Evolutionary conservation across 92 coral and sea anemone genomes (phyloP).

Genomic region (Scolanthus callimorphus): DNA sequence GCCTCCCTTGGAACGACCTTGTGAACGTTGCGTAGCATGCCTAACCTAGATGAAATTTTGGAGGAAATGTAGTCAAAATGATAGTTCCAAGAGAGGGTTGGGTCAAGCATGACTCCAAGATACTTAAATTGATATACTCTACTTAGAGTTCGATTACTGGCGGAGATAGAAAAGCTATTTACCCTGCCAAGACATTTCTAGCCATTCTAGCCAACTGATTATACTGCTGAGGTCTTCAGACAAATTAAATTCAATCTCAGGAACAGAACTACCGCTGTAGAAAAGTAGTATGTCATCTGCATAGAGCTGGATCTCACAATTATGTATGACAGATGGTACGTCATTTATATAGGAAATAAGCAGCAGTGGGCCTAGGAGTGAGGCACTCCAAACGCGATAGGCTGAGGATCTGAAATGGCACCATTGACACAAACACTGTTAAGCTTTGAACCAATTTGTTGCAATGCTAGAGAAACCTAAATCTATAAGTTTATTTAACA

Average conservation of each 20-base stretch:
- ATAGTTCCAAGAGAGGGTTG: conserved; percentile 31
- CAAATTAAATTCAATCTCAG: conserved; percentile 11
- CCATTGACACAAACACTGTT: conserved; percentile 25
- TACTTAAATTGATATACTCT: conserved; percentile 40
- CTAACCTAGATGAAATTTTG: conserved; percentile 37
- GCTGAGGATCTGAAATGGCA: conserved; percentile 13
- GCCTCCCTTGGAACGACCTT: no score
- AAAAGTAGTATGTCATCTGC: conserved; percentile 23
- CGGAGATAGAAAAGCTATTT: no score
- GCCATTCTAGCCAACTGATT: conserved; percentile 28
- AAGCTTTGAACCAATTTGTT: conserved; percentile 20
- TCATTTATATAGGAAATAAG: conserved; percentile 13
- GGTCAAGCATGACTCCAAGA: conserved; percentile 29
- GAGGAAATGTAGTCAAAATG: conserved; percentile 22
- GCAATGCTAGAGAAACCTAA: conserved; percentile 15
- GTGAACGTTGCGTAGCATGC: conserved; percentile 30
- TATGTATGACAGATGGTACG: background rate
- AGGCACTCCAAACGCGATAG: conserved; percentile 12
- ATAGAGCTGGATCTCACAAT: conserved; percentile 18
- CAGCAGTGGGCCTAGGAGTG: no score
- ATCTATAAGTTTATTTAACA: conserved; percentile 20
- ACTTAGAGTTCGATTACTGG: background rate
- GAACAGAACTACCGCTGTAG: conserved; percentile 9
- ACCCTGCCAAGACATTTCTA: no score
- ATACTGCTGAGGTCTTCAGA: conserved; percentile 22